phyloP scores from a whole-genome alignment of 2,888 invertebrate species.

The Orgyia antiqua region DNA sequence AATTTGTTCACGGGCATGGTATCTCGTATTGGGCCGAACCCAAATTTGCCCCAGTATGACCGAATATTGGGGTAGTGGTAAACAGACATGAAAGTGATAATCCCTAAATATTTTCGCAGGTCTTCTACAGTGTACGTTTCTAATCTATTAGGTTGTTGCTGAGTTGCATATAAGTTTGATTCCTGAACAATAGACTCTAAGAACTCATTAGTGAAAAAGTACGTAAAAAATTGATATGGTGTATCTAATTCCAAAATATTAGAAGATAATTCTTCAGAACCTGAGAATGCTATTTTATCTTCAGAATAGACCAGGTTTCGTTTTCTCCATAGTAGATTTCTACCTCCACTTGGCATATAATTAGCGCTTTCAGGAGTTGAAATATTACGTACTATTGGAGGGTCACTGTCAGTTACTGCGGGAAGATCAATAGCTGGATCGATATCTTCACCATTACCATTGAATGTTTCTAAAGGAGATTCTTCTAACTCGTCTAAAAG shows the following conservation, averaged over 20 bases:
- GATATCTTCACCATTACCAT: neutral
- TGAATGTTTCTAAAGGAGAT: neutral
- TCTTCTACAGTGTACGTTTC: conserved; percentile 3
- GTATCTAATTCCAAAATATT: neutral
- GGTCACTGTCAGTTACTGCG: no score
- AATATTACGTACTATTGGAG: neutral
- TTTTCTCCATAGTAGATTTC: neutral
- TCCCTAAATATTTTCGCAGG: conserved; percentile 5
- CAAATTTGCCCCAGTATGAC: conserved; percentile 10
- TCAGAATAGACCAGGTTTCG: neutral
- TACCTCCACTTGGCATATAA: no score
- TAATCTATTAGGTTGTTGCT: conserved; percentile 13
- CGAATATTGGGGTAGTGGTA: no score
- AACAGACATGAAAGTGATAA: conserved; percentile 20
- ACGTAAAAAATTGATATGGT: neutral
- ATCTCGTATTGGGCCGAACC: neutral
- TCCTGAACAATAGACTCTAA: conserved; percentile 7
- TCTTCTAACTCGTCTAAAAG: neutral
- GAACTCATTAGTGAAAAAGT: neutral
- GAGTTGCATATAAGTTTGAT: conserved; percentile 13
- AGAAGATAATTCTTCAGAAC: neutral
- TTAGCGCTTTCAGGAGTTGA: neutral
- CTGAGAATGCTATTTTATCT: neutral
- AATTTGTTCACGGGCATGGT: no score
- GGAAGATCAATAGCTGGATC: neutral